phyloP scores from a whole-genome alignment of 2,888 invertebrate species.

The Syrista parreyssii region DNA sequence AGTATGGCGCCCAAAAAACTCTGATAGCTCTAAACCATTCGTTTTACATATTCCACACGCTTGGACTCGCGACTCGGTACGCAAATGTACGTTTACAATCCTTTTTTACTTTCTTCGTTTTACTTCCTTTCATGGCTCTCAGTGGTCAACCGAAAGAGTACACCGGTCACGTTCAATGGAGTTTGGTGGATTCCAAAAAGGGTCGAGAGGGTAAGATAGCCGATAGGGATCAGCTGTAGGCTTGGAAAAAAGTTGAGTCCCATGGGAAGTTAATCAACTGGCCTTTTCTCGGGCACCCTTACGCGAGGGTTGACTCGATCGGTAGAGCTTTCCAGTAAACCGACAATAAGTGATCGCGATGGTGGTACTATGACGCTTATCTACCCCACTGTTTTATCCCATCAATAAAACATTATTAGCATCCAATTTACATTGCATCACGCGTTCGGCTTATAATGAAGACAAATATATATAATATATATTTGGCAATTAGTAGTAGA shows the following conservation, averaged over 20 bases:
- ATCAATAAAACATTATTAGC: neutral
- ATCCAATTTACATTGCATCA: neutral
- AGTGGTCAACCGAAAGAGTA: slow-evolving; percentile 36
- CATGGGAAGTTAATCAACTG: slow-evolving; percentile 65
- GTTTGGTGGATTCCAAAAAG: slow-evolving; percentile 37
- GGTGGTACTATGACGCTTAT: neutral
- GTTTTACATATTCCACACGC: neutral
- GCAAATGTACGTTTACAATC: neutral
- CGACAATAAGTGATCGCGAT: neutral
- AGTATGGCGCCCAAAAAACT: slow-evolving; percentile 31
- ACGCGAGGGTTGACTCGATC: slow-evolving; percentile 44
- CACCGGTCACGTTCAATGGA: slow-evolving; percentile 60
- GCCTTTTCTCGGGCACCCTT: slow-evolving; percentile 55
- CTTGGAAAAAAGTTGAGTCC: slow-evolving; percentile 58
- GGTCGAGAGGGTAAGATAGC: slow-evolving; percentile 46
- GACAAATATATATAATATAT: neutral
- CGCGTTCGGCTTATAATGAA: neutral
- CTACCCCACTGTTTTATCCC: neutral
- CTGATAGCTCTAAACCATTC: neutral
- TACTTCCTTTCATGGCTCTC: neutral
- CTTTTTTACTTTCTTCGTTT: neutral
- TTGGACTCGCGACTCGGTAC: neutral
- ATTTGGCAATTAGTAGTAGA: neutral
- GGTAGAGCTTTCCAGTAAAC: neutral
- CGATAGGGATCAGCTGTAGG: slow-evolving; percentile 63